These are phyloP conservation scores for Lordiphosa fenestrarum DNA, from an alignment of 2,888 invertebrate species.

Conservation along the genomic window DNA sequence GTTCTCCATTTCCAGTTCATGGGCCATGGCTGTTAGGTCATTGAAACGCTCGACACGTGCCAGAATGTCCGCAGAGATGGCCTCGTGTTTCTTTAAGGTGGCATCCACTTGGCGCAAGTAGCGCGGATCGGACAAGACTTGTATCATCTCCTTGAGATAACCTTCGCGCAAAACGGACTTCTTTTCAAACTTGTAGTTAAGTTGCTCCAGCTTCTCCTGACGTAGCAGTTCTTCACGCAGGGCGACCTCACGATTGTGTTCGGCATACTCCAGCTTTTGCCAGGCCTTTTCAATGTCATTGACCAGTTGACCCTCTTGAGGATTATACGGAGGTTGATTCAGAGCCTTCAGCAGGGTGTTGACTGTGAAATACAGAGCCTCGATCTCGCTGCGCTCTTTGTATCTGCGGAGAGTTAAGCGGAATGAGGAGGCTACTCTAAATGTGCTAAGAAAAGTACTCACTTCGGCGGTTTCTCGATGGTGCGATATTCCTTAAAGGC, in stretches of 20 bases:
- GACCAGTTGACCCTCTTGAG: slow-evolving; percentile 93
- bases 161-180: slow-evolving; percentile 97
- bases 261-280: slow-evolving; percentile 94
- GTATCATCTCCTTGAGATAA: slow-evolving; percentile 98
- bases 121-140: slow-evolving; percentile 94
- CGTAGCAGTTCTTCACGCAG: slow-evolving; percentile 93
- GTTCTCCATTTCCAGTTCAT: slow-evolving; percentile 93
- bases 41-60: slow-evolving; percentile 96
- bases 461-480: slow-evolving; percentile 98
- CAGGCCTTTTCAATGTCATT: slow-evolving; percentile 98
- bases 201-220: slow-evolving; percentile 95
- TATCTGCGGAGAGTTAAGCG: slow-evolving; percentile 83
- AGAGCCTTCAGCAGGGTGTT: slow-evolving; percentile 97
- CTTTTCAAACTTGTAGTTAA: slow-evolving; percentile 97
- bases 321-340: slow-evolving; percentile 91
- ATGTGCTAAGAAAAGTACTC: slow-evolving; percentile 70
- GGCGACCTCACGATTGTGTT: slow-evolving; percentile 96
- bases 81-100: slow-evolving; percentile 98
- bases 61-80: slow-evolving; percentile 97
- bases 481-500: slow-evolving; percentile 97
- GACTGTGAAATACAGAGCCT: slow-evolving; percentile 97
- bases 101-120: slow-evolving; percentile 97
- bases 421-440: background rate
- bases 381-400: slow-evolving; percentile 97
- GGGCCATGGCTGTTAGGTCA: slow-evolving; percentile 95